Base-by-base conservation (phyloP, 2,888 invertebrate species). In the Isotomurus palustris region DNA sequence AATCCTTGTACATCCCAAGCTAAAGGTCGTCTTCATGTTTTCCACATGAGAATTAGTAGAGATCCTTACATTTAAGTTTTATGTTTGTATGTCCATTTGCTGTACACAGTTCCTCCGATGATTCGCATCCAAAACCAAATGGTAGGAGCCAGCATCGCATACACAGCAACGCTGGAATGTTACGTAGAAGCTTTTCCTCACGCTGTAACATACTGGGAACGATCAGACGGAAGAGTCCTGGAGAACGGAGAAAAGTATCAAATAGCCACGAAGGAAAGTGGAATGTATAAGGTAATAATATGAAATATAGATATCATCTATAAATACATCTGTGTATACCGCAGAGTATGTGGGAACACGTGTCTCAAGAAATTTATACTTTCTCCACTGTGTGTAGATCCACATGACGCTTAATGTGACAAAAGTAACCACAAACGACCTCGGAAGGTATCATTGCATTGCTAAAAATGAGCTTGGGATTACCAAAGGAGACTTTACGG, bases 151-250 rank as follows among this genome's bases (percentile, higher is more conserved):
- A 79, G 82, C 40, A 84, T 84, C 71, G 86, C 86, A 64, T 80
- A 81, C 41, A 83, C 82, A 2, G 88, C 84, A 1, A 80, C 82
- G 38, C 77, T 91, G 38, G 88, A 89, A 74, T 69, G 92, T 73
- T 86, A 88, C 76, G 84, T 91, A 24, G 91, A 93, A 78, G 90
- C 91, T 0, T 91, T 85, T 76, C 92, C 92, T 0, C 87, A 88
- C 71, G 86, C 91, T 1, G 82, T 89, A 0, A 81, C 86, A 50
- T 90, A 89, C 70, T 93, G 93, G 93, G 88, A 91, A 73, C 80
- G 83, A 17, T 80, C 81, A 3, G 87, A 89, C 71, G 89, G 88
- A 2, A 79, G 84, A 27, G 81, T 88, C 8, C 76, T 91, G 6
- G 88, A 88, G 74, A 76, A 68, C 75, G 78, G 79, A 35, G 82